Conservation (phyloP, 2,888 invertebrate genomes). For the Cistogaster globosa region DNA sequence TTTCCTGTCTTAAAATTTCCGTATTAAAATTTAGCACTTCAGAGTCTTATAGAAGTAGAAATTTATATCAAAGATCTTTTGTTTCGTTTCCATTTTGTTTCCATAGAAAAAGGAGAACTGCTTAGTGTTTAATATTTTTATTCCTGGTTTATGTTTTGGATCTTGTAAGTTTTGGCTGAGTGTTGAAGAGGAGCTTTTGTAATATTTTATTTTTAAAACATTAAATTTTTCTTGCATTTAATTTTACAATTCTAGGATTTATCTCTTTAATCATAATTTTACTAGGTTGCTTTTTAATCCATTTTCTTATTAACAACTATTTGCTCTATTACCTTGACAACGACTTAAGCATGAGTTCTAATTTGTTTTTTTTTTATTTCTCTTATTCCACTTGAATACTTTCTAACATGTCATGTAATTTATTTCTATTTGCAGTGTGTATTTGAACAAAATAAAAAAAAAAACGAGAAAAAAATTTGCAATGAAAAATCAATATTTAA, state of each 20-base stretch:
- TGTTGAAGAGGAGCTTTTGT: background rate
- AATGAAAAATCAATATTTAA: slow-evolving; percentile 56
- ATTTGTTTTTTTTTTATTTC: slow-evolving; percentile 10
- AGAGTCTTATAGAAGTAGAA: too few relatives aligned
- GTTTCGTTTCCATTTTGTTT: too few relatives aligned
- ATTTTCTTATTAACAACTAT: slow-evolving; percentile 5
- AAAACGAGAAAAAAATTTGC: background rate
- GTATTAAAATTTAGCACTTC: too few relatives aligned
- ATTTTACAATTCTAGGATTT: background rate
- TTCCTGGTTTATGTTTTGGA: too few relatives aligned
- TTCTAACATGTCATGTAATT: slow-evolving; percentile 36
- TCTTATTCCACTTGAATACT: slow-evolving; percentile 42
- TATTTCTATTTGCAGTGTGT: slow-evolving; percentile 40
- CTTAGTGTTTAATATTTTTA: too few relatives aligned
- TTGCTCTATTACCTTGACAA: slow-evolving; percentile 47
- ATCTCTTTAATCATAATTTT: background rate
- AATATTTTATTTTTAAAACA: background rate
- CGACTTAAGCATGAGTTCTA: slow-evolving; percentile 34
- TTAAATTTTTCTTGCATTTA: background rate
- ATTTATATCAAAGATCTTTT: too few relatives aligned
- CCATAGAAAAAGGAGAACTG: too few relatives aligned
- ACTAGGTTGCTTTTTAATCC: background rate
- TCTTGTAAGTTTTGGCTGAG: too few relatives aligned
- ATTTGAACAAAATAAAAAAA: slow-evolving; percentile 3
- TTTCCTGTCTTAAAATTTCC: background rate